Conservation (phyloP, 1,140 invertebrate species). For the Musca domestica region DNA sequence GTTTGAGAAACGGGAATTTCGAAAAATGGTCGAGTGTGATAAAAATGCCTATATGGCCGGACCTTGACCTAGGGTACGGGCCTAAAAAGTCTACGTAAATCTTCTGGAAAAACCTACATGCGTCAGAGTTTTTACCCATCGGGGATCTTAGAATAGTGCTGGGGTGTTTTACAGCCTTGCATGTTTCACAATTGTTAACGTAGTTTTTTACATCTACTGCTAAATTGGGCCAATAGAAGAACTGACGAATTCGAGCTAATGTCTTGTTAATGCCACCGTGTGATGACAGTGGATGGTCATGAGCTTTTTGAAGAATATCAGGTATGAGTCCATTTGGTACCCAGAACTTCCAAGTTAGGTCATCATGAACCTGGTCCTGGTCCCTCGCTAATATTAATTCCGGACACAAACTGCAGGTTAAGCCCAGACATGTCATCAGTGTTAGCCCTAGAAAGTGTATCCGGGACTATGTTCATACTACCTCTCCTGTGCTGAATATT, state of each 20-base stretch:
- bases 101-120: background rate
- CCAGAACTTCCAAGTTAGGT: background rate
- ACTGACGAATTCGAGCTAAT: background rate
- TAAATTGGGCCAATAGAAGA: background rate
- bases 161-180: background rate
- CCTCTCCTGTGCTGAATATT: too few species aligned
- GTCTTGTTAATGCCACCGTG: background rate
- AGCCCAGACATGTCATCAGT: too few species aligned
- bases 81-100: constrained; percentile 21
- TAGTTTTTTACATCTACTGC: background rate
- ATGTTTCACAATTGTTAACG: background rate
- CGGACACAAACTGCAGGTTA: too few species aligned
- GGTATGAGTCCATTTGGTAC: background rate
- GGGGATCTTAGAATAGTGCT: background rate
- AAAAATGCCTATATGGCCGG: constrained; percentile 12
- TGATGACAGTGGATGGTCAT: background rate
- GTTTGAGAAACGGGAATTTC: background rate
- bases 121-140: background rate
- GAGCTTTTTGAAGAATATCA: background rate
- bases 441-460: too few species aligned
- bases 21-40: constrained; percentile 13
- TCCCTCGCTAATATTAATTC: too few species aligned
- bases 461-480: too few species aligned
- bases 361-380: too few species aligned
- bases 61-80: constrained; percentile 7